Base-by-base conservation (phyloP, 2,888 invertebrate genomes). In the Eupithecia abbreviata region DNA sequence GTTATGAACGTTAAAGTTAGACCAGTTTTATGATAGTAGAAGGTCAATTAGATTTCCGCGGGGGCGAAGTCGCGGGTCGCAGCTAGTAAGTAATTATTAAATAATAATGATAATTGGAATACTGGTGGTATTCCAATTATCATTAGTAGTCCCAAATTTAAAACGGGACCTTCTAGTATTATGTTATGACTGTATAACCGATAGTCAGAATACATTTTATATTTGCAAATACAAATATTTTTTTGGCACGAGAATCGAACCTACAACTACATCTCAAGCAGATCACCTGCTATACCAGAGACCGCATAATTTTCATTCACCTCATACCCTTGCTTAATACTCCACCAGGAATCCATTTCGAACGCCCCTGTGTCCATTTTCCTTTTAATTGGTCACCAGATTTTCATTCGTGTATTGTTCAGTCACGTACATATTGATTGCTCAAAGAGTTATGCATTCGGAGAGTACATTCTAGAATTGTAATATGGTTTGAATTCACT, bases 311-410 rank as follows among this genome's bases (percentile, higher is more conserved):
- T 15, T 66, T 58, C 72, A 77, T 79, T 79, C 75, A 77, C 72
- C 72, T 76, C 71, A 78, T 78, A 67, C 74, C 77, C 67, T 72
- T 76, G 71, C 79, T 79, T 78, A 76, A 78, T 75, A 81, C 78
- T 76, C 3, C n/a, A n/a, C 72, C 80, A 80, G 71, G 74, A 77
- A 80, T 78, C 80, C 79, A 81, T 79, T 76, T 55, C 74, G 71
- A 58, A 66, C 77, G 62, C 74, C 80, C 71, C 78, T 75, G 81
- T 77, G 78, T 81, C 72, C 81, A 81, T 81, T 85, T 86, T 85
- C 82, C 82, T 88, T 90, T 90, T 91, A 92, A 91, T 92, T 91
- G 90, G 88, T 84, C 85, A 84, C 85, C 86, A 86, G 89, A 90
- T 89, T 88, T 91, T 88, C 89, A 85, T 82, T 84, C 70, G 77